Conservation (phyloP, 1,140 invertebrate genomes). For the Cyclargus thomasi region DNA sequence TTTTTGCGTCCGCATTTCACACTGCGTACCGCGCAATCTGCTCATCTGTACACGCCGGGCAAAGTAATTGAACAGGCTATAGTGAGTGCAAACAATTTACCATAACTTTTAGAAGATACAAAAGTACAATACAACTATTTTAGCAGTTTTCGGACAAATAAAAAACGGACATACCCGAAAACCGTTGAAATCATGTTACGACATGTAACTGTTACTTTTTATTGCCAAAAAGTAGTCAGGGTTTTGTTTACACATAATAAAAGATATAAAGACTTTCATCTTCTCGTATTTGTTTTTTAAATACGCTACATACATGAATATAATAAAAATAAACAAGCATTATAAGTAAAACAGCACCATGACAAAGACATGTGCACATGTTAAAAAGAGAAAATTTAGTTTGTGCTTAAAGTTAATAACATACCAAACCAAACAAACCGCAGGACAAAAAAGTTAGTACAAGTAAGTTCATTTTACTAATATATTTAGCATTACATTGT, state of each 20-base stretch:
- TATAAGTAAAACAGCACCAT: background rate
- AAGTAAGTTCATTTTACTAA: no score
- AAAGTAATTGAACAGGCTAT: background rate
- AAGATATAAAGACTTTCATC: no score
- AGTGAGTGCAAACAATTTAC: background rate
- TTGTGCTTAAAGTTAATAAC: background rate
- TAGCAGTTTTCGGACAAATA: no score
- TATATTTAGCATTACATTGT: no score
- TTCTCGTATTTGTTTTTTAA: no score
- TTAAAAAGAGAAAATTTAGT: background rate
- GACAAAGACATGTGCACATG: background rate
- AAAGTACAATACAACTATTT: no score
- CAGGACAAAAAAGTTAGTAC: background rate
- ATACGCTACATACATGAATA: background rate
- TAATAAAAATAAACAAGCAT: background rate
- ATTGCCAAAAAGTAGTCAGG: no score
- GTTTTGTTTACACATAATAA: no score
- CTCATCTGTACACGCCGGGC: background rate
- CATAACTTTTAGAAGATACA: background rate
- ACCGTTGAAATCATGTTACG: no score
- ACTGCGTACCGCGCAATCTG: conserved; percentile 1
- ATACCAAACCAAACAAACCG: background rate
- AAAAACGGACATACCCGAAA: no score
- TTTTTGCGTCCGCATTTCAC: background rate
- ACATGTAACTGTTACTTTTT: no score